Evolutionary conservation across 2,797 vertebrate genomes (phyloP).

Genomic region (Tadarida brasiliensis): DNA sequence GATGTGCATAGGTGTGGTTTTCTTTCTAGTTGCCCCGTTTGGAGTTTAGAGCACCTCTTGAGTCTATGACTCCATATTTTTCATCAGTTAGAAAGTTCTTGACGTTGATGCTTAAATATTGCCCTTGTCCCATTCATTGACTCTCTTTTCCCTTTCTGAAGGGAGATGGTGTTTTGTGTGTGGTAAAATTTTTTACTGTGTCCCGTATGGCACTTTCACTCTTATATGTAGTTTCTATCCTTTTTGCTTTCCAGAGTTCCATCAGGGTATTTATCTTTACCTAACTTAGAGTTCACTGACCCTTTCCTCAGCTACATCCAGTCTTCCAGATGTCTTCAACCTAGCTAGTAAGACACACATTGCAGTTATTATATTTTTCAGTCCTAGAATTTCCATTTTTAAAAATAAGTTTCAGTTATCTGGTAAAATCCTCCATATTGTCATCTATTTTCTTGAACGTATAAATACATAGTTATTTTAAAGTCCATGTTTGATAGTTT

Average conservation of each 20-base stretch:
- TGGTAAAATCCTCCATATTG: neutral
- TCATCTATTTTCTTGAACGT: neutral
- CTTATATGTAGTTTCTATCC: neutral
- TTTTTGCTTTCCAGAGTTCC: neutral
- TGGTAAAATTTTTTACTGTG: neutral
- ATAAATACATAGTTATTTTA: neutral
- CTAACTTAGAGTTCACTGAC: neutral
- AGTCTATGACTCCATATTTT: conserved; percentile 14
- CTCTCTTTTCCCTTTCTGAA: neutral
- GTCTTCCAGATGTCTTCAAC: neutral
- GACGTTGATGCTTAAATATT: neutral
- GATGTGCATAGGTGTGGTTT: neutral
- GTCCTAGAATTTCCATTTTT: conserved; percentile 37
- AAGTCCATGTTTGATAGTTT: neutral
- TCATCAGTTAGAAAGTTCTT: conserved; percentile 6
- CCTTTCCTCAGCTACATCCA: neutral
- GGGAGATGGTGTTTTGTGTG: neutral
- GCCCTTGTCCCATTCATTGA: neutral
- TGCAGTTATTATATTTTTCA: neutral
- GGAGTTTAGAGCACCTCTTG: neutral
- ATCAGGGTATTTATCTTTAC: neutral
- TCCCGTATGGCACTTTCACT: neutral
- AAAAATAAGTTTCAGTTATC: neutral
- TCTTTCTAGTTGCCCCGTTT: neutral
- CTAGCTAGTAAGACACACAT: neutral